Percentiles rank a stretch among this genome's conserved stretches.
Conservation (phyloP, 2,113 vertebrate species). For the Callospermophilus lateralis region DNA sequence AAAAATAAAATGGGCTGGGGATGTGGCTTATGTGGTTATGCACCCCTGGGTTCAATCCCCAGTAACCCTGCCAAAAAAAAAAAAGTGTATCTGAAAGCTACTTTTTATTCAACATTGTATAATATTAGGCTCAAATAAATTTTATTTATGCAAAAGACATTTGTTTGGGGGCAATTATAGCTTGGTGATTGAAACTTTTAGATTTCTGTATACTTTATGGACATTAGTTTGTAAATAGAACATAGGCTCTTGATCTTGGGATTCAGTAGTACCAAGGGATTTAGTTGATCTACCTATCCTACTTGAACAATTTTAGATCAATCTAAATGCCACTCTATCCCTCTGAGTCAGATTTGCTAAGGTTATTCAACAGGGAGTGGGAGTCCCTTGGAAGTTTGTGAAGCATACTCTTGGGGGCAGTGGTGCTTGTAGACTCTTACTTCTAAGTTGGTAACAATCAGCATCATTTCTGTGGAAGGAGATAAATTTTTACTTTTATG, state of each 20-base stretch:
- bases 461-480: constrained; percentile 13
- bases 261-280: not conserved
- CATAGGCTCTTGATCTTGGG: not conserved
- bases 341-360: not conserved
- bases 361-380: not conserved
- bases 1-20: too few species aligned
- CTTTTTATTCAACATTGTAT: not conserved
- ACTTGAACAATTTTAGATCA: not conserved
- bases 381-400: not conserved
- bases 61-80: not conserved
- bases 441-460: not conserved
- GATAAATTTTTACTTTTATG: constrained; percentile 51
- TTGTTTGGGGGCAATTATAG: not conserved
- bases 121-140: not conserved
- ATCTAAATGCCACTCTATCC: not conserved
- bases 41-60: too few species aligned
- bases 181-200: not conserved
- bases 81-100: not conserved
- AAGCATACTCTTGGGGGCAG: not conserved
- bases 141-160: constrained; percentile 28
- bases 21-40: too few species aligned
- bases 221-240: not conserved
- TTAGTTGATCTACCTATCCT: not conserved
- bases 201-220: not conserved
- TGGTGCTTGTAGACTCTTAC: not conserved